These are phyloP conservation scores for Polyergus mexicanus DNA, from an alignment of 1,140 invertebrate genomes.

Conservation along the genomic window DNA sequence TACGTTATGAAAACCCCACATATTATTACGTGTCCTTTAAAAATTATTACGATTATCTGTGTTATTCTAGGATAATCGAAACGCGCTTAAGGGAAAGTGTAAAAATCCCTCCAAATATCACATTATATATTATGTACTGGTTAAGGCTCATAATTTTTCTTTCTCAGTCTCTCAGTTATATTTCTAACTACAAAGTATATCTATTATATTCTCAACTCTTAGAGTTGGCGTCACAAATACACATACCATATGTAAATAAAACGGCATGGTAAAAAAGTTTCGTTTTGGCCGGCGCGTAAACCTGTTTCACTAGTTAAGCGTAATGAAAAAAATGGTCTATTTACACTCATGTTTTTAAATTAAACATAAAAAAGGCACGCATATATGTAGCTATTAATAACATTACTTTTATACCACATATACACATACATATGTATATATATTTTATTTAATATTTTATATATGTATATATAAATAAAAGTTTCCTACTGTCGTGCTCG, in stretches of 20 bases:
- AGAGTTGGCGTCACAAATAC: slow-evolving; percentile 64
- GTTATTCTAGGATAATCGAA: slow-evolving; percentile 70
- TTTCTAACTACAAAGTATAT: slow-evolving; percentile 58
- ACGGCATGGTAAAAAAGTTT: slow-evolving; percentile 30
- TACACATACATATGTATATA: background rate
- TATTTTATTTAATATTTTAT: background rate
- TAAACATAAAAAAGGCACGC: slow-evolving; percentile 61
- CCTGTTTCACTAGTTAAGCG: background rate
- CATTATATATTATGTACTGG: slow-evolving; percentile 57
- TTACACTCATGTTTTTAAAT: slow-evolving; percentile 30
- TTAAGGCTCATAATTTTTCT: slow-evolving; percentile 57
- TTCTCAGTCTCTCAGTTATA: slow-evolving; percentile 58
- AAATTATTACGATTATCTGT: slow-evolving; percentile 39
- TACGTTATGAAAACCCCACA: background rate
- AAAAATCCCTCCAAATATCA: slow-evolving; percentile 69
- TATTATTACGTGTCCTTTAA: background rate
- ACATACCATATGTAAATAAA: slow-evolving; percentile 57
- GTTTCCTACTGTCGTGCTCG: background rate
- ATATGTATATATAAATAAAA: slow-evolving; percentile 29
- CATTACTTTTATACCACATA: background rate
- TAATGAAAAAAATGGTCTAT: slow-evolving; percentile 3
- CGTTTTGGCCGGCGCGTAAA: background rate
- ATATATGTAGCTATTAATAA: slow-evolving; percentile 50
- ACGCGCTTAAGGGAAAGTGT: slow-evolving; percentile 57
- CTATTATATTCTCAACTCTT: slow-evolving; percentile 58